Conservation (phyloP, 2,797 vertebrate species). For the Anomalospiza imberbis region DNA sequence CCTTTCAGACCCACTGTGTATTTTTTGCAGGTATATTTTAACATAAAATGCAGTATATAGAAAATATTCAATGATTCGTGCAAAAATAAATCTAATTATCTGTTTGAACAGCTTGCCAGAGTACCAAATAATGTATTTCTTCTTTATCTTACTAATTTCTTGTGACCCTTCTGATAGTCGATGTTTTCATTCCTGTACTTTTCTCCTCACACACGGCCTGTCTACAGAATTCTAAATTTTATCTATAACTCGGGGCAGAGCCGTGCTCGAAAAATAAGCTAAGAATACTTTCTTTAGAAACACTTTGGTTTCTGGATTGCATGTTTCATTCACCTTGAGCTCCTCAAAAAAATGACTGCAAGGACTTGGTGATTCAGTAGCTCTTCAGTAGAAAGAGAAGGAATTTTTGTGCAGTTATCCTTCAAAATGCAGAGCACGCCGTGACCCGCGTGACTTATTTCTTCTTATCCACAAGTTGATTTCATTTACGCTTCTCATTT, state of each 20-base stretch:
- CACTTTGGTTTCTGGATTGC: not conserved
- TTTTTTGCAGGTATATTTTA: not conserved
- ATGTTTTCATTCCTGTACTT: not conserved
- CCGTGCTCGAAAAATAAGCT: not conserved
- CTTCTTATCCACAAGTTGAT: not conserved
- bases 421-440: not conserved
- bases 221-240: not conserved
- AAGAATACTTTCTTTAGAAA: not conserved
- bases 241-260: not conserved
- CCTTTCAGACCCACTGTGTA: not conserved
- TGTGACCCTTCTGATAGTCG: not conserved
- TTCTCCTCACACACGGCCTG: not conserved
- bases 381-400: not conserved
- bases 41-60: not conserved
- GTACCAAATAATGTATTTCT: not conserved
- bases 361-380: not conserved
- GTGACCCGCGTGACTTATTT: rapidly evolving
- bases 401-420: not conserved
- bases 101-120: not conserved
- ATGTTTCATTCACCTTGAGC: not conserved
- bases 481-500: not conserved
- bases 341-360: not conserved
- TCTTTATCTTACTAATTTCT: not conserved
- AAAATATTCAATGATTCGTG: not conserved
- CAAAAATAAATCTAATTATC: not conserved